Evolutionary conservation across 2,888 invertebrate species (phyloP).

Genomic region (Diarsia dahlii): DNA sequence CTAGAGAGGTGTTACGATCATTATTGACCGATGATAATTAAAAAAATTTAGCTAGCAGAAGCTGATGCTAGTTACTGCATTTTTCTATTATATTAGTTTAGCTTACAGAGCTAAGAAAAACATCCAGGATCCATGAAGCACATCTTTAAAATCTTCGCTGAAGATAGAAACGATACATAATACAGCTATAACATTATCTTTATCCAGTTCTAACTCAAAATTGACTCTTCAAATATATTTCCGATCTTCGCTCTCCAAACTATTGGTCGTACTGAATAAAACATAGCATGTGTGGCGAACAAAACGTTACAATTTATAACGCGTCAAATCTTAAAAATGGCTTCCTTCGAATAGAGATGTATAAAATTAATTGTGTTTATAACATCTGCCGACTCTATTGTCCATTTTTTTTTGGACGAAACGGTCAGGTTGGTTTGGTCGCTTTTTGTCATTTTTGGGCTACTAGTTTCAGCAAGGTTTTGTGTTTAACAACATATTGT

Average conservation of each 20-base stretch:
- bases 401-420: conserved; percentile 79
- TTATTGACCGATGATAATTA: too few species aligned
- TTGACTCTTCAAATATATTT: conserved; percentile 1
- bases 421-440: conserved; percentile 57
- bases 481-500: conserved; percentile 10
- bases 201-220: background rate
- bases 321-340: conserved; percentile 89
- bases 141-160: too few species aligned
- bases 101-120: background rate
- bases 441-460: conserved; percentile 54
- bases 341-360: conserved; percentile 88
- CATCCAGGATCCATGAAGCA: too few species aligned
- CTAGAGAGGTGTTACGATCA: too few species aligned
- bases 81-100: too few species aligned
- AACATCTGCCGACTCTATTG: conserved; percentile 86
- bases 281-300: conserved; percentile 76
- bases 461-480: conserved; percentile 51
- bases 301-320: conserved; percentile 88
- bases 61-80: too few species aligned
- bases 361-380: conserved; percentile 88
- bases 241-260: background rate
- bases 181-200: background rate
- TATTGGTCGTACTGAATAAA: conserved; percentile 47
- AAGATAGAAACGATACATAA: too few species aligned
- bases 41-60: too few species aligned